These are phyloP conservation scores for Eospalax fontanierii DNA, from an alignment of 2,797 vertebrate genomes.

Conservation along the genomic window DNA sequence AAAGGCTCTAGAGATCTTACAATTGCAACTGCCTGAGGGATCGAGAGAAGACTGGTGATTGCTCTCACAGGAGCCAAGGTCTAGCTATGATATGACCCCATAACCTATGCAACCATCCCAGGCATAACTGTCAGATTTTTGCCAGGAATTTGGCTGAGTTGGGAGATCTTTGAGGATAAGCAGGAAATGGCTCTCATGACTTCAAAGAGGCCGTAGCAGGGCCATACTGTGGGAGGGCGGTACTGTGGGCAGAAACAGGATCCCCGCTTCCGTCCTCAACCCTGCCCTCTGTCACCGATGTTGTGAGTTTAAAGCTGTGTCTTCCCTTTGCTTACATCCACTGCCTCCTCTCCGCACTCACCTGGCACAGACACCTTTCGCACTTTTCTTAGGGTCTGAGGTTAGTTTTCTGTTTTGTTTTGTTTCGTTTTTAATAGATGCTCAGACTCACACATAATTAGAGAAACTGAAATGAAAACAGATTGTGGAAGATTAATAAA, in stretches of 20 bases:
- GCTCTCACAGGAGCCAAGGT: background rate
- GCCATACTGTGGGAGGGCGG: background rate
- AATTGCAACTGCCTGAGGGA: background rate
- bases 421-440: background rate
- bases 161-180: conserved; percentile 1
- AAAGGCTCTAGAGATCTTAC: background rate
- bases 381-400: background rate
- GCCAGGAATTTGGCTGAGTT: background rate
- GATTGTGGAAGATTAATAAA: background rate
- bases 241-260: background rate
- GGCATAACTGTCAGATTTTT: background rate
- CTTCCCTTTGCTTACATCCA: background rate
- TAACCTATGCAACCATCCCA: background rate
- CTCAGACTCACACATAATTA: background rate
- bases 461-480: background rate
- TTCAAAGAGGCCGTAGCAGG: background rate
- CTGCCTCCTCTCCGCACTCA: background rate
- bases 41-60: background rate
- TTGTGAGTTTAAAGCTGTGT: background rate
- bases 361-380: background rate
- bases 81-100: background rate
- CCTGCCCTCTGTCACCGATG: background rate
- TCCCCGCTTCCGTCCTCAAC: background rate
- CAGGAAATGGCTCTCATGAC: background rate
- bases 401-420: background rate